A percentile compares a stretch with the other conserved stretches of the same genome.
Evolutionary conservation across 30 jellyfish, hydroid and myxozoan genomes (phyloP).

Genomic region (Calvadosia cruxmelitensis): DNA sequence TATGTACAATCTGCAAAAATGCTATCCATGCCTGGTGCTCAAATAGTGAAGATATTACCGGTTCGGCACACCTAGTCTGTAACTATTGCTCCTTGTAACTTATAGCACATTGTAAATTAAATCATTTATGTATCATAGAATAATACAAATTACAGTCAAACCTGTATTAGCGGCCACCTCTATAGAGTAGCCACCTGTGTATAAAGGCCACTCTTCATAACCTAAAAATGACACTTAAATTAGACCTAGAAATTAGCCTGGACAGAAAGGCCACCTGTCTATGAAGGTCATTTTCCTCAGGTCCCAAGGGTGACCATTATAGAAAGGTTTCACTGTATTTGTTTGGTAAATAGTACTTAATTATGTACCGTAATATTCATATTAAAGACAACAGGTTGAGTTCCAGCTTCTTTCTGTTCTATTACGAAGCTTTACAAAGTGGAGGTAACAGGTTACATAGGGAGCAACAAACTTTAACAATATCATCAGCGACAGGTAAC

Average conservation of each 20-base stretch:
- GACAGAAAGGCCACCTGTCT: neutral
- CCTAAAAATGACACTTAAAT: neutral
- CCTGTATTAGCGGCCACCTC: too few species aligned
- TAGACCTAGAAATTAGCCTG: neutral
- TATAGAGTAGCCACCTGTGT: neutral
- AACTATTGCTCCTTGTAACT: neutral
- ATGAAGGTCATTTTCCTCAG: neutral
- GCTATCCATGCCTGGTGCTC: neutral
- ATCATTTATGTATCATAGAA: neutral
- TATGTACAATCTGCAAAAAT: neutral
- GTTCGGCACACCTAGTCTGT: neutral
- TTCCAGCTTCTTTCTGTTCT: too few species aligned
- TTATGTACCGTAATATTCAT: too few species aligned
- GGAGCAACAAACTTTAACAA: slow-evolving; percentile 7
- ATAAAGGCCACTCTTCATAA: too few species aligned
- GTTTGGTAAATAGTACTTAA: too few species aligned
- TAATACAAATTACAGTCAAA: neutral
- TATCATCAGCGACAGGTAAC: slow-evolving; percentile 21
- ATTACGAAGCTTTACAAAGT: neutral
- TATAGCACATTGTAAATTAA: too few species aligned
- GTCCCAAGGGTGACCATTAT: neutral
- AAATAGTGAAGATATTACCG: neutral
- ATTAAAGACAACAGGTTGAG: too few species aligned
- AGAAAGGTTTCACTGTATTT: neutral
- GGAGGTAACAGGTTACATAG: slow-evolving; percentile 1